Evolutionary conservation across 2,888 invertebrate species (phyloP).

Genomic region (Scaptomyza parva): DNA sequence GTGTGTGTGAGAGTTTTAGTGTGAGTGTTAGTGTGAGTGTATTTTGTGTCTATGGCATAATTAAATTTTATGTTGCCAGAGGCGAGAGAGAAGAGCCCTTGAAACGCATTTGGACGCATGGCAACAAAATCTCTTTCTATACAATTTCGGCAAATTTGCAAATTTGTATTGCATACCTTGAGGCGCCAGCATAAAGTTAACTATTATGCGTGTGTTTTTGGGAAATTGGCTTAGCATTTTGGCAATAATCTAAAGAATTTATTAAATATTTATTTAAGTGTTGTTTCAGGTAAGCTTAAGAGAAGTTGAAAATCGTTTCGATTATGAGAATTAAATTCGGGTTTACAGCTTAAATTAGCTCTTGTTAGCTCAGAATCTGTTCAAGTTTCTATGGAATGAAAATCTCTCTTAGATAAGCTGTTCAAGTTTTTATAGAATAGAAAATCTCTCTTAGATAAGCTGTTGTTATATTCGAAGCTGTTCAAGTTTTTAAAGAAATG

Average conservation of each 20-base stretch:
- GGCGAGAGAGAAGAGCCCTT: slow-evolving; percentile 37
- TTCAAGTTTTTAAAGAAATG: no score
- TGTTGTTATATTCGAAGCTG: no score
- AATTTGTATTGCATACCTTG: slow-evolving; percentile 28
- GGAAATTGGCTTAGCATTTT: neutral
- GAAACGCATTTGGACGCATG: slow-evolving; percentile 37
- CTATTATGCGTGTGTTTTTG: slow-evolving; percentile 1
- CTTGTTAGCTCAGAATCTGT: no score
- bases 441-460: no score
- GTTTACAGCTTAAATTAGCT: no score
- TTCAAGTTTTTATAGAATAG: no score
- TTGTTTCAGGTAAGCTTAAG: no score
- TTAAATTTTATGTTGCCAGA: slow-evolving; percentile 69
- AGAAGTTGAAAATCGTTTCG: no score
- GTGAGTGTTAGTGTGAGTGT: slow-evolving; percentile 7
- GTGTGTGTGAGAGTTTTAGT: neutral
- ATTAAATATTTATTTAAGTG: neutral
- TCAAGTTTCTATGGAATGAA: no score
- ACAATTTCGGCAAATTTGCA: slow-evolving; percentile 38
- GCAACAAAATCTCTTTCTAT: slow-evolving; percentile 37
- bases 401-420: no score
- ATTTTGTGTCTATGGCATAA: slow-evolving; percentile 65
- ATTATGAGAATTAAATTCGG: no score
- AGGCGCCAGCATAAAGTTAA: neutral
- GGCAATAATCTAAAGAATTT: slow-evolving; percentile 6